Evolutionary conservation across 2,797 vertebrate species (phyloP).

Genomic region (Dipus sagitta): DNA sequence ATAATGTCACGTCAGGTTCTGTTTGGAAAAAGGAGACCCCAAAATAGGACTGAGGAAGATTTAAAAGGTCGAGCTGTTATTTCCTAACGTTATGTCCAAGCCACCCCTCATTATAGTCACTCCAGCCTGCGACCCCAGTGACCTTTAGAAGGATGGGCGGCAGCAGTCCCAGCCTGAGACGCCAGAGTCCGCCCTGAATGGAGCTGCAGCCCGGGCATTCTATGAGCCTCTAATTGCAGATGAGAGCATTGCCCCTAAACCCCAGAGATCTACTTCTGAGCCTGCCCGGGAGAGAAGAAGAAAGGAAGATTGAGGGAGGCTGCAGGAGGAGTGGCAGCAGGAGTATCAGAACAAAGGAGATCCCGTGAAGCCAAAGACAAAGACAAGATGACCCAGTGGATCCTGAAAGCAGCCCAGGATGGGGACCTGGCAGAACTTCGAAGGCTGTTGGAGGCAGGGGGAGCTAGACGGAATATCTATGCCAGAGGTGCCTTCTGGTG

Average conservation of each 20-base stretch:
- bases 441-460: slow-evolving; percentile 86
- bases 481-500: slow-evolving; percentile 92
- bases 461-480: slow-evolving; percentile 89
- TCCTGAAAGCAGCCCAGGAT: slow-evolving; percentile 92
- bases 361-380: slow-evolving; percentile 75
- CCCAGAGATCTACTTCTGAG: neutral
- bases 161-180: slow-evolving; percentile 58
- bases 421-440: slow-evolving; percentile 89
- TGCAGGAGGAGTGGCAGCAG: neutral
- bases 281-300: neutral
- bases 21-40: neutral
- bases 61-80: slow-evolving; percentile 9
- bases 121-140: slow-evolving; percentile 87
- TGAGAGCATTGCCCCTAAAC: neutral
- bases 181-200: slow-evolving; percentile 77
- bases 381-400: slow-evolving; percentile 81
- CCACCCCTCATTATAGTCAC: slow-evolving; percentile 87
- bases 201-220: slow-evolving; percentile 89
- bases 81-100: slow-evolving; percentile 65
- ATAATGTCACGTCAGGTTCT: neutral
- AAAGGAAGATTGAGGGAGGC: neutral
- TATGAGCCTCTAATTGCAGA: slow-evolving; percentile 87
- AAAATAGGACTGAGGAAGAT: slow-evolving; percentile 5
- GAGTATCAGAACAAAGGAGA: slow-evolving; percentile 59
- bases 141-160: slow-evolving; percentile 86